These are phyloP conservation scores for Allacma fusca DNA, from an alignment of 2,888 invertebrate genomes.

Conservation along the genomic window DNA sequence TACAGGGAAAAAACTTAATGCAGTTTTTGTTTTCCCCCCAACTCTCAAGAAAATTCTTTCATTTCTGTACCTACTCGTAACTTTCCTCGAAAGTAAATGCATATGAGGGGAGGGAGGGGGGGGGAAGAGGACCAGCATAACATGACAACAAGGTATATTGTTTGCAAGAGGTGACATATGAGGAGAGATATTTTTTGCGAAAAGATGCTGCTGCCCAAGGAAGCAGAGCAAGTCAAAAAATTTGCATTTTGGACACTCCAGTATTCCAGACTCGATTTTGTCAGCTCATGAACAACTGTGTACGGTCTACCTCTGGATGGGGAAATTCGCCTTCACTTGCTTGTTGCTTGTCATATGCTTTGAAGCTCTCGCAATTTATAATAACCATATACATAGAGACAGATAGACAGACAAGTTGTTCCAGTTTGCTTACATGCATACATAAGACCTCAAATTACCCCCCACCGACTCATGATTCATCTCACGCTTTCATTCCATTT, in stretches of 20 bases:
- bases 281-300: background rate
- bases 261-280: background rate
- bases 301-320: no score
- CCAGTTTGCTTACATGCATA: background rate
- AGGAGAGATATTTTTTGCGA: background rate
- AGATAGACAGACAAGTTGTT: background rate
- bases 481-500: constrained; percentile 36
- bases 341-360: background rate
- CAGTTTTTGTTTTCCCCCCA: constrained; percentile 1
- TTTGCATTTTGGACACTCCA: background rate
- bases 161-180: background rate
- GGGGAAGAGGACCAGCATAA: no score
- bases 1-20: background rate
- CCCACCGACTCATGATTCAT: constrained; percentile 47
- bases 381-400: background rate
- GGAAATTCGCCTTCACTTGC: background rate
- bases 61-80: no score
- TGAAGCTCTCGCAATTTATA: background rate
- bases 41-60: background rate
- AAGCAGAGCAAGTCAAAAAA: background rate
- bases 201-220: no score
- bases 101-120: background rate
- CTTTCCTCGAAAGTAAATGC: no score
- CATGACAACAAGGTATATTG: no score
- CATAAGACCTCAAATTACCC: constrained; percentile 45